These are phyloP conservation scores for Asteroscopus sphinx DNA, from an alignment of 2,888 invertebrate genomes.

Conservation along the genomic window DNA sequence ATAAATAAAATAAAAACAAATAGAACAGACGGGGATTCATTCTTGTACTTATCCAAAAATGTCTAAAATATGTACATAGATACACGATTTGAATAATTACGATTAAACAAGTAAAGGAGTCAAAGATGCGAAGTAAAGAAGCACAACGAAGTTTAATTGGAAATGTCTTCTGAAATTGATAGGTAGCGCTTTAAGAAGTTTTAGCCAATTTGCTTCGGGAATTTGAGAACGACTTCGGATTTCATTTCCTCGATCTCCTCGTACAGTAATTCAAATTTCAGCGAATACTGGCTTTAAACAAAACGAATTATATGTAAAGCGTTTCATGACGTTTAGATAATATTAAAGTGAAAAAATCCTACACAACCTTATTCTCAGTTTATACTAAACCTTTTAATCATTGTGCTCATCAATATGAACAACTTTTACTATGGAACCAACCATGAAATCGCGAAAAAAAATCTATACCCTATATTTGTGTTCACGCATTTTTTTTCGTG, in stretches of 20 bases:
- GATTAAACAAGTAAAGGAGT: slow-evolving; percentile 43
- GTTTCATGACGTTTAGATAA: slow-evolving; percentile 12
- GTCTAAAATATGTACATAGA: slow-evolving; percentile 7
- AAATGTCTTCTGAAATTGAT: slow-evolving; percentile 84
- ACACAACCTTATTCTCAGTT: no score
- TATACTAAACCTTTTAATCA: no score
- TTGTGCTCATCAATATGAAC: no score
- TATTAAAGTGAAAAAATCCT: background rate
- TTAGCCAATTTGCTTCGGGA: slow-evolving; percentile 77
- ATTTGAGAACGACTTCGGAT: slow-evolving; percentile 69
- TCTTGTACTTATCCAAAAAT: background rate
- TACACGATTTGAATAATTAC: slow-evolving; percentile 41
- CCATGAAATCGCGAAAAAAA: no score
- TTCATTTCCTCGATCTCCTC: slow-evolving; percentile 67
- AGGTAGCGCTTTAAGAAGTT: slow-evolving; percentile 76
- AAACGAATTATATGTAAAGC: slow-evolving; percentile 34
- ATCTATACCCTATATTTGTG: no score
- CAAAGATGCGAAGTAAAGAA: slow-evolving; percentile 59
- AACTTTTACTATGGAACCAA: no score
- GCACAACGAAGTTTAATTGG: slow-evolving; percentile 84
- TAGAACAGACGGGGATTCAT: background rate
- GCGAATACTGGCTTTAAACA: slow-evolving; percentile 48
- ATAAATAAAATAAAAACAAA: slow-evolving; percentile 50
- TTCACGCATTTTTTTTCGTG: no score
- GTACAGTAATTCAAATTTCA: slow-evolving; percentile 65